Percentiles rank a stretch among this genome's conserved stretches.
phyloP scores from a whole-genome alignment of 2,113 vertebrate species.

The Forbesichthys agassizii region DNA sequence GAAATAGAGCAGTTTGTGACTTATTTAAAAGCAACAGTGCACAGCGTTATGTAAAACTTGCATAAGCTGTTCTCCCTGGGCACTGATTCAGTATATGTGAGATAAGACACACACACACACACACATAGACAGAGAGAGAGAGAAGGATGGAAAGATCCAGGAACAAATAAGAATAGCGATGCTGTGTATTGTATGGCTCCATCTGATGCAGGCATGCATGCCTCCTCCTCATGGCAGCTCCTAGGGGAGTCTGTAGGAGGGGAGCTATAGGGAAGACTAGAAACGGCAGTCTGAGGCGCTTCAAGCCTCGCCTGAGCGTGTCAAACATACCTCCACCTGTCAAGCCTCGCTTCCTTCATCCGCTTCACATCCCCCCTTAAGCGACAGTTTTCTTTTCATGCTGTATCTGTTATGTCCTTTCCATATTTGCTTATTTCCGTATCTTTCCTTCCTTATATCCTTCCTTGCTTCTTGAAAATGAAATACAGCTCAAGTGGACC shows the following conservation, averaged over 20 bases:
- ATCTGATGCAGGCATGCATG: slow-evolving; percentile 8
- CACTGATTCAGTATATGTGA: background rate
- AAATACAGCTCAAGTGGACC: too few species aligned
- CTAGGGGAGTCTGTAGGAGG: slow-evolving; percentile 64
- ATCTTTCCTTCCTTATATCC: background rate
- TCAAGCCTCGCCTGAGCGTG: background rate
- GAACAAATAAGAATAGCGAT: background rate
- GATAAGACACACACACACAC: background rate
- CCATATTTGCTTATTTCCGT: too few species aligned
- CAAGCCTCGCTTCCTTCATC: background rate
- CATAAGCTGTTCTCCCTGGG: slow-evolving; percentile 14
- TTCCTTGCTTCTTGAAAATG: background rate
- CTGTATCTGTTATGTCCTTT: too few species aligned
- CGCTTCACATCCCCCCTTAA: background rate
- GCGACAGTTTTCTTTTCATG: too few species aligned
- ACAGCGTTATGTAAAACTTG: slow-evolving; percentile 34
- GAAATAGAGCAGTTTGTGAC: background rate
- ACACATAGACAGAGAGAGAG: background rate
- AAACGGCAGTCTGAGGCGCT: slow-evolving; percentile 15
- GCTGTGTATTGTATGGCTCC: background rate
- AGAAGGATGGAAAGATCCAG: background rate
- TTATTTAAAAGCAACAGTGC: background rate
- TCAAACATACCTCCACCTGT: slow-evolving; percentile 8
- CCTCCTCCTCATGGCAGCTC: slow-evolving; percentile 46
- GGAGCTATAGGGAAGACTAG: slow-evolving; percentile 7